Conservation (phyloP, 2,113 vertebrate species). For the Tychaedon coryphoeus region DNA sequence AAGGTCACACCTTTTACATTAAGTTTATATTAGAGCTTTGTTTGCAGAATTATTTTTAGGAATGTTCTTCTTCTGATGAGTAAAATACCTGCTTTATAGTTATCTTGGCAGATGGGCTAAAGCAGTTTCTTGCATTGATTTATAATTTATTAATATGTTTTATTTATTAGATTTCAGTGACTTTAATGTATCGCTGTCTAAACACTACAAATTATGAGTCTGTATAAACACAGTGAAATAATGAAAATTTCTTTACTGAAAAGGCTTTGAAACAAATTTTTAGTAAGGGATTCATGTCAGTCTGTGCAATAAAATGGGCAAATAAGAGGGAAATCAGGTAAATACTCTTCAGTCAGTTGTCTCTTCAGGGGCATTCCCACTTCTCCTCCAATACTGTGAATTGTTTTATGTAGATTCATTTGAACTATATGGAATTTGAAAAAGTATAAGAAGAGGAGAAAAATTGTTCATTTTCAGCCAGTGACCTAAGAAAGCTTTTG, state of each 20-base stretch:
- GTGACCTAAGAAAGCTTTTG: background rate
- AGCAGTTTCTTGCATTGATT: background rate
- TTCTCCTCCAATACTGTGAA: background rate
- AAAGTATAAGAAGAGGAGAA: background rate
- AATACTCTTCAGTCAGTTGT: background rate
- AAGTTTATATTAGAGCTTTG: background rate
- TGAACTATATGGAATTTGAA: background rate
- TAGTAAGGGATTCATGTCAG: background rate
- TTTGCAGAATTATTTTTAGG: background rate
- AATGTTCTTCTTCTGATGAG: background rate
- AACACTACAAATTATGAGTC: background rate
- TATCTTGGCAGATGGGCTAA: background rate
- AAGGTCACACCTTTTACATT: background rate
- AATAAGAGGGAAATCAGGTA: background rate
- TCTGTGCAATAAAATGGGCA: background rate
- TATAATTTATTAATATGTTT: slow-evolving; percentile 38
- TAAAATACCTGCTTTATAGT: background rate
- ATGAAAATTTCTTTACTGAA: background rate
- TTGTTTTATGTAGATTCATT: background rate
- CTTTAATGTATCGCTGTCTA: background rate
- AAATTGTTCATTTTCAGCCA: background rate
- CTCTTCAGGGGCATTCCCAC: background rate
- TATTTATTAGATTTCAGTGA: slow-evolving; percentile 13
- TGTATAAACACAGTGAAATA: background rate
- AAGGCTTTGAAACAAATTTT: background rate